Evolutionary conservation across 2,113 vertebrate genomes (phyloP).

Genomic region (Dipodomys merriami): DNA sequence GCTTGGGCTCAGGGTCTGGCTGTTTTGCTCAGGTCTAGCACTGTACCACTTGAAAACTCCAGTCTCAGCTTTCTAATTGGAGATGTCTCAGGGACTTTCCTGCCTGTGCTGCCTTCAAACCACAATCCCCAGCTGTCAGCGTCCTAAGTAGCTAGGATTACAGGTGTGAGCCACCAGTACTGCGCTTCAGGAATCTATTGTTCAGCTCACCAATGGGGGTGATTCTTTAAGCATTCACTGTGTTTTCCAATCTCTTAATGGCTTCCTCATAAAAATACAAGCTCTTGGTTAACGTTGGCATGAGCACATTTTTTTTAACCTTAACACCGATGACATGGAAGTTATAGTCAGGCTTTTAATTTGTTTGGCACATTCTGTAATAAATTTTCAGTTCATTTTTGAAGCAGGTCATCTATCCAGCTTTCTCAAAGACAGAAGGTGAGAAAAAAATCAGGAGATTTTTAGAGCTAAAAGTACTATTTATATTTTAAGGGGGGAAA

Average conservation of each 20-base stretch:
- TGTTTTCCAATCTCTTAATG: neutral
- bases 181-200: neutral
- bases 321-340: slow-evolving; percentile 7
- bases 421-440: slow-evolving; percentile 34
- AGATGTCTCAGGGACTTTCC: too few species aligned
- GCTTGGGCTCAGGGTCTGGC: too few species aligned
- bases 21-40: too few species aligned
- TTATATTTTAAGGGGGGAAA: slow-evolving; percentile 59
- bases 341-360: slow-evolving; percentile 12
- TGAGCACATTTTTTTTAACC: slow-evolving; percentile 38
- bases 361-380: neutral
- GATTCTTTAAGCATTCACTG: slow-evolving; percentile 15
- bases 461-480: slow-evolving; percentile 23
- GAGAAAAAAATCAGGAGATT: slow-evolving; percentile 59
- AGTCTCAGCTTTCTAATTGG: too few species aligned
- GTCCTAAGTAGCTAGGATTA: too few species aligned
- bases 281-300: neutral
- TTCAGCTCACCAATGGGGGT: neutral
- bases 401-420: slow-evolving; percentile 23
- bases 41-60: too few species aligned
- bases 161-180: too few species aligned
- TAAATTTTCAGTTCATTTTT: slow-evolving; percentile 44
- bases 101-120: too few species aligned
- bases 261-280: neutral
- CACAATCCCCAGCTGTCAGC: too few species aligned